Evolutionary conservation across 2,888 invertebrate genomes (phyloP).

Genomic region (Pomacea canaliculata): DNA sequence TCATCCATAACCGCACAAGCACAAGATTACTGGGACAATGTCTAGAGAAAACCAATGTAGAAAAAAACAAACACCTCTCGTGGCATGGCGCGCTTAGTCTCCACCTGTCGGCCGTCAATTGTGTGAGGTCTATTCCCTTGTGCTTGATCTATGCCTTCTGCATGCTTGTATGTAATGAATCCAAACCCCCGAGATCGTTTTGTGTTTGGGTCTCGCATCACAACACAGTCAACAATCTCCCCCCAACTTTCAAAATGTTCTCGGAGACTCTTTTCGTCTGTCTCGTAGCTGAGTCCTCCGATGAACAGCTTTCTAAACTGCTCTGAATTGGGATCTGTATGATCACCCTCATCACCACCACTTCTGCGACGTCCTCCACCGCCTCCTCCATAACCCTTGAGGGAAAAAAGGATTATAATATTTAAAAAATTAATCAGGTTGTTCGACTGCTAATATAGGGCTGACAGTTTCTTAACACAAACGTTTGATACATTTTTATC

Average conservation of each 20-base stretch:
- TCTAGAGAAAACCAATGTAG: no score
- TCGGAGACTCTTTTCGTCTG: constrained; percentile 91
- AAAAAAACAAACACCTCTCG: constrained; percentile 72
- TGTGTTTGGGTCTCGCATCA: constrained; percentile 61
- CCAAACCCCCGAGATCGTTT: constrained; percentile 94
- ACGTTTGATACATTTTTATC: no score
- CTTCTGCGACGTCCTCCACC: constrained; percentile 20
- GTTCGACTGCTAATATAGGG: constrained; percentile 4
- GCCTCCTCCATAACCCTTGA: constrained; percentile 29
- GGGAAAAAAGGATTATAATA: not conserved
- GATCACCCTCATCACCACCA: constrained; percentile 30
- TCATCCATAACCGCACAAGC: no score
- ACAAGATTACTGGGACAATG: no score
- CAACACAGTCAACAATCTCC: constrained; percentile 74
- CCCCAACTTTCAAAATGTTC: constrained; percentile 97
- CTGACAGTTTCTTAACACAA: no score
- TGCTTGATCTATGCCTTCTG: constrained; percentile 97
- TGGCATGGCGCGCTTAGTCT: constrained; percentile 97
- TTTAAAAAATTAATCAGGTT: not conserved
- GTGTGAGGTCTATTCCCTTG: constrained; percentile 86
- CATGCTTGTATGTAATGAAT: constrained; percentile 94
- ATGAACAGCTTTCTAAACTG: constrained; percentile 91
- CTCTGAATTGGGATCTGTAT: constrained; percentile 53
- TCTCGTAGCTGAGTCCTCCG: constrained; percentile 93
- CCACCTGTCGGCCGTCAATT: constrained; percentile 94